A percentile compares a stretch with the other conserved stretches of the same genome.
phyloP scores from a whole-genome alignment of 2,888 invertebrate genomes.

The Oscheius myriophilus region DNA sequence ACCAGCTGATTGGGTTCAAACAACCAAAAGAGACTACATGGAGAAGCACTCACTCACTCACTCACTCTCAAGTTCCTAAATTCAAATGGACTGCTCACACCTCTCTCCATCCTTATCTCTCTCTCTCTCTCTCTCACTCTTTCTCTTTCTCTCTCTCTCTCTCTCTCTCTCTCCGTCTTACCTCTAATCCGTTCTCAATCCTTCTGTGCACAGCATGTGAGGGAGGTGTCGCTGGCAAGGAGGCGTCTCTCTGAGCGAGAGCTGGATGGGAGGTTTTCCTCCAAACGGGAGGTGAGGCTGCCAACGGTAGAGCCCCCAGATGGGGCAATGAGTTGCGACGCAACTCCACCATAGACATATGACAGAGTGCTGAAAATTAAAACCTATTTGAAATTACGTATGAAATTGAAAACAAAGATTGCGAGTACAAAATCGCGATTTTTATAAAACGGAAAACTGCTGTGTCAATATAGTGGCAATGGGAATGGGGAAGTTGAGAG shows the following conservation, averaged over 20 bases:
- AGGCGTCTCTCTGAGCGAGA: neutral
- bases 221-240: neutral
- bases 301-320: conserved; percentile 27
- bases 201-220: neutral
- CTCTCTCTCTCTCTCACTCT: neutral
- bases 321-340: conserved; percentile 47
- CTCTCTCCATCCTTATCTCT: neutral
- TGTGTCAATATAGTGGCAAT: too few species aligned
- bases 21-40: too few species aligned
- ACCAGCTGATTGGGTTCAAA: too few species aligned
- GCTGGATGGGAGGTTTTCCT: conserved; percentile 52
- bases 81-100: neutral
- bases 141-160: too few species aligned
- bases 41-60: too few species aligned
- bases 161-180: neutral
- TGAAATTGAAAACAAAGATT: too few species aligned
- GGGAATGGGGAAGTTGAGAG: too few species aligned
- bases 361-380: neutral
- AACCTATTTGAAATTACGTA: too few species aligned
- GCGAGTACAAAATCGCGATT: too few species aligned
- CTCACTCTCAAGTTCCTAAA: too few species aligned
- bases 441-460: too few species aligned
- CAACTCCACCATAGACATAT: conserved; percentile 46
- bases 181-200: neutral
- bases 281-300: conserved; percentile 40